Percentiles rank a stretch among this genome's conserved stretches.
Evolutionary conservation across 2,113 vertebrate species (phyloP).

Genomic region (Cygnus atratus): DNA sequence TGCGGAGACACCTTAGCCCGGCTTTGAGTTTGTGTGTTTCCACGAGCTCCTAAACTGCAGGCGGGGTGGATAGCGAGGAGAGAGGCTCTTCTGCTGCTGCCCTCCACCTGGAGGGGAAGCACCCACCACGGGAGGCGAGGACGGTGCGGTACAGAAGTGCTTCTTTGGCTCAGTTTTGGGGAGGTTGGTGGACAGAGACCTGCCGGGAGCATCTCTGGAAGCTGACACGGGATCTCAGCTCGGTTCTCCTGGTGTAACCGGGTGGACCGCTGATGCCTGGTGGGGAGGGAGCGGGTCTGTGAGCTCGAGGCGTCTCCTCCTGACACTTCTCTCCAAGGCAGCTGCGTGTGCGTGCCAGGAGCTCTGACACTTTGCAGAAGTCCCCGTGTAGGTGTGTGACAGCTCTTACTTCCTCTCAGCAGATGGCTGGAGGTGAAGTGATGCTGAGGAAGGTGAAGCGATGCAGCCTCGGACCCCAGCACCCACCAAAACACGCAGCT

Average conservation of each 20-base stretch:
- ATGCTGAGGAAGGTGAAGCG: not conserved
- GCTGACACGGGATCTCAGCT: accelerated
- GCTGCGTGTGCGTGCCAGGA: not conserved
- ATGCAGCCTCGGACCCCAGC: not conserved
- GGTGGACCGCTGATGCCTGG: not conserved
- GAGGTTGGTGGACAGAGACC: not conserved
- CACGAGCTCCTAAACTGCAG: accelerated
- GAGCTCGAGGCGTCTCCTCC: not conserved
- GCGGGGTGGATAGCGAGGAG: not conserved
- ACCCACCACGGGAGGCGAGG: not conserved
- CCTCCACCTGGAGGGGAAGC: not conserved
- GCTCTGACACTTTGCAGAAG: not conserved
- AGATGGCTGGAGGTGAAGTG: not conserved
- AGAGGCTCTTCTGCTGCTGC: not conserved
- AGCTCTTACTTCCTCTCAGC: not conserved
- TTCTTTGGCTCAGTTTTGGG: not conserved
- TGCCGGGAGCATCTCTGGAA: accelerated
- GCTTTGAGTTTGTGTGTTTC: not conserved
- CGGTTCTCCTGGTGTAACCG: accelerated
- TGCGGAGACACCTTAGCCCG: not conserved
- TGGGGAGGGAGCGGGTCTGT: not conserved
- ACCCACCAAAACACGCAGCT: not conserved
- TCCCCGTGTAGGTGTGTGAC: accelerated
- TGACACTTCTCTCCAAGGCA: not conserved
- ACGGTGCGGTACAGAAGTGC: not conserved